Conservation (phyloP, 92 coral and sea anemone genomes). For the Metridium senile region DNA sequence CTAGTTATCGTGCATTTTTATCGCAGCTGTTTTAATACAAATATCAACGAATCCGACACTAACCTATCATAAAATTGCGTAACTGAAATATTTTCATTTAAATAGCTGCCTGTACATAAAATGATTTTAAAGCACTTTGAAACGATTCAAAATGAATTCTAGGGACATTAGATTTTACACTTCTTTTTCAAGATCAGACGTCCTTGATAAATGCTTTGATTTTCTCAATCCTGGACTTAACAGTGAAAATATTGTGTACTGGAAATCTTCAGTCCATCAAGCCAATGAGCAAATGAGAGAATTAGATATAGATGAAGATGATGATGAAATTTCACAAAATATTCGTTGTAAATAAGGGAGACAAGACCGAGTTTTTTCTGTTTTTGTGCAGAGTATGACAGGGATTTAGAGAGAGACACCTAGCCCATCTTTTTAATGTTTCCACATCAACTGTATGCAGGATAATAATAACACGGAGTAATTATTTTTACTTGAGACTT, state of each 20-base stretch:
- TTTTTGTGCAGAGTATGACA: constrained; percentile 29
- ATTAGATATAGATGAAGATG: constrained; percentile 4
- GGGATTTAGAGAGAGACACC: constrained; percentile 34
- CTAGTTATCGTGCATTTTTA: too few relatives aligned
- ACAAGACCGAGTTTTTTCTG: constrained; percentile 30
- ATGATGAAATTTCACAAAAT: neutral
- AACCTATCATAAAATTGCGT: too few relatives aligned
- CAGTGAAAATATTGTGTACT: constrained; percentile 15
- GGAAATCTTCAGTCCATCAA: constrained; percentile 26
- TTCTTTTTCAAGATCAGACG: constrained; percentile 23
- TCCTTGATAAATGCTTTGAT: constrained; percentile 24
- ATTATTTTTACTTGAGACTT: neutral
- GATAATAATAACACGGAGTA: constrained; percentile 22
- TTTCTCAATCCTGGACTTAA: constrained; percentile 29
- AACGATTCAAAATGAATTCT: too few relatives aligned
- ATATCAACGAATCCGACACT: too few relatives aligned
- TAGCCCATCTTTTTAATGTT: constrained; percentile 36
- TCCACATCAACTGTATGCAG: constrained; percentile 36
- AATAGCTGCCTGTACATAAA: too few relatives aligned
- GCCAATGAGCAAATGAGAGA: constrained; percentile 20
- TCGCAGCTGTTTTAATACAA: too few relatives aligned
- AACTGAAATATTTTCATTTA: too few relatives aligned
- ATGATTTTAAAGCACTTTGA: too few relatives aligned
- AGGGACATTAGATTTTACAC: constrained; percentile 42
- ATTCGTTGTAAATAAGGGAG: constrained; percentile 23